Evolutionary conservation across 2,113 vertebrate genomes (phyloP).

Genomic region (Naja naja): DNA sequence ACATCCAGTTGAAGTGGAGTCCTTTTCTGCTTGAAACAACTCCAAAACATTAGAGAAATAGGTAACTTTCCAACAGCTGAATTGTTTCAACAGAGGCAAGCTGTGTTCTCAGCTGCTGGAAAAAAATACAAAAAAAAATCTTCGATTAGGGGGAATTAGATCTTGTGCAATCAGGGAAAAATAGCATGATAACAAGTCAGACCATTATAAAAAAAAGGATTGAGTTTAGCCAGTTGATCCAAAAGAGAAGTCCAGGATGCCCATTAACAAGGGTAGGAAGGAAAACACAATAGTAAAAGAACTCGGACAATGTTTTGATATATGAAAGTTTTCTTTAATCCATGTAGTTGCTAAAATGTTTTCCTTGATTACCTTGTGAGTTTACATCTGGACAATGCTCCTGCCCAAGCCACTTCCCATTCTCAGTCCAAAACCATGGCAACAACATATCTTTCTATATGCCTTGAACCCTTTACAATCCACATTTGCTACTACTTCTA

Average conservation of each 20-base stretch:
- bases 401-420: background rate
- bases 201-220: background rate
- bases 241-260: background rate
- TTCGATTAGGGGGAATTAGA: background rate
- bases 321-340: background rate
- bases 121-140: background rate
- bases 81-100: background rate
- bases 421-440: background rate
- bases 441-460: background rate
- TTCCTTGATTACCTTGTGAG: background rate
- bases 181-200: background rate
- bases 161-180: background rate
- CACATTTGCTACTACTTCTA: background rate
- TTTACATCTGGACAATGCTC: background rate
- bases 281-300: background rate
- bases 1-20: background rate
- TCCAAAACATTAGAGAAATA: background rate
- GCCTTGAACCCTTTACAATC: background rate
- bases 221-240: background rate
- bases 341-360: background rate
- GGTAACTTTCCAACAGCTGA: background rate
- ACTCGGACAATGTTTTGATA: background rate
- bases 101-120: background rate
- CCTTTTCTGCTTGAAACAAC: background rate
- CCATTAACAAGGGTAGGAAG: background rate